These are phyloP conservation scores for Druceiella hillmani DNA, from an alignment of 2,888 invertebrate genomes.

Conservation along the genomic window DNA sequence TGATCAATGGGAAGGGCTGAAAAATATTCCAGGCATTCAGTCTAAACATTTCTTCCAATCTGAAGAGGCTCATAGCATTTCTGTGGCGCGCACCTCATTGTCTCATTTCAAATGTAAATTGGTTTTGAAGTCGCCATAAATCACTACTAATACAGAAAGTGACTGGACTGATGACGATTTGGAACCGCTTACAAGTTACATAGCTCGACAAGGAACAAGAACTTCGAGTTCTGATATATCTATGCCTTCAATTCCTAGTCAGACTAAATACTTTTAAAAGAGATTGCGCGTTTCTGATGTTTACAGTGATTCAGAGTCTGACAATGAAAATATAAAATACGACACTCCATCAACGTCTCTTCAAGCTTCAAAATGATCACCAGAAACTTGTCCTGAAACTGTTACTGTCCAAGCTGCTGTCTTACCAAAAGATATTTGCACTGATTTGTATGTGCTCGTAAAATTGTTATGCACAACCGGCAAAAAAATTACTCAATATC, in stretches of 20 bases:
- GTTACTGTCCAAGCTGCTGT: conserved; percentile 9
- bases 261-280: conserved; percentile 7
- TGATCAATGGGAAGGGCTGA: conserved; percentile 17
- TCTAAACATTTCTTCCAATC: conserved; percentile 16
- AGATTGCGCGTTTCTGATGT: conserved; percentile 14
- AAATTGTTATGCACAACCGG: conserved; percentile 16
- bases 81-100: conserved; percentile 1
- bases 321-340: conserved; percentile 10
- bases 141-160: conserved; percentile 13
- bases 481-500: conserved; percentile 17
- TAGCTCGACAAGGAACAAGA: too few relatives aligned
- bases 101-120: conserved; percentile 1
- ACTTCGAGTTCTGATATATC: too few relatives aligned
- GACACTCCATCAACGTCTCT: conserved; percentile 16
- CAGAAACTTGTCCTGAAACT: conserved; percentile 16
- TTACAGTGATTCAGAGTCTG: conserved; percentile 12
- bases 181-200: conserved; percentile 14
- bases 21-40: conserved; percentile 20
- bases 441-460: conserved; percentile 20
- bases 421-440: conserved; percentile 18
- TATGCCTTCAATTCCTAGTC: conserved; percentile 6
- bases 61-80: conserved; percentile 5
- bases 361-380: conserved; percentile 14
- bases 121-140: conserved; percentile 3
- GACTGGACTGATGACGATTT: conserved; percentile 13